These are phyloP conservation scores for Sphaerophoria taeniata DNA, from an alignment of 2,888 invertebrate species.

Conservation along the genomic window DNA sequence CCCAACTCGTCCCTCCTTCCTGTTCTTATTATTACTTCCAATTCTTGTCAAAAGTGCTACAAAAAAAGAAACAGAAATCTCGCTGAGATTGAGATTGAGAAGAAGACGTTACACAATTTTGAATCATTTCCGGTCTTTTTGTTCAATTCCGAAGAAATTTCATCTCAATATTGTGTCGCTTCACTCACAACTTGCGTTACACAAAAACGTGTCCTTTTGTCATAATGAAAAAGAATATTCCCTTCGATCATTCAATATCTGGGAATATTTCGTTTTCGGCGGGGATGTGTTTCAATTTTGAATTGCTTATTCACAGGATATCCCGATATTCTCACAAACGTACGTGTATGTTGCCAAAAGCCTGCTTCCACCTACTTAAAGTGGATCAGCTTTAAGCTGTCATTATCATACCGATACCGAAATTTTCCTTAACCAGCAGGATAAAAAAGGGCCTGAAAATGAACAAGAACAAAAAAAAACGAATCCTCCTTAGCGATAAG, in stretches of 20 bases:
- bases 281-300: constrained; percentile 28
- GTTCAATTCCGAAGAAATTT: constrained; percentile 1
- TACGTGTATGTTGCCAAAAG: neutral
- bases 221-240: constrained; percentile 56
- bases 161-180: constrained; percentile 7
- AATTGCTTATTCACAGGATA: constrained; percentile 26
- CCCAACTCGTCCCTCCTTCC: neutral
- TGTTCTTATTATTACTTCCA: neutral
- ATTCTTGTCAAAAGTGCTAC: neutral
- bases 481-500: constrained; percentile 50
- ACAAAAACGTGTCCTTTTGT: constrained; percentile 56
- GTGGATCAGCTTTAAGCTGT: constrained; percentile 51
- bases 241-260: neutral
- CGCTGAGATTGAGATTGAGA: neutral
- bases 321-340: neutral
- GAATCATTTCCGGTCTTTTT: constrained; percentile 59
- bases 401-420: constrained; percentile 62
- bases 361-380: constrained; percentile 15
- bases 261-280: neutral
- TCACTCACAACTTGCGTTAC: constrained; percentile 57
- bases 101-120: constrained; percentile 62
- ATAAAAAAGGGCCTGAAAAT: constrained; percentile 4
- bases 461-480: neutral
- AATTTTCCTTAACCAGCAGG: constrained; percentile 36
- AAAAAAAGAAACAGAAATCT: constrained; percentile 24